Evolutionary conservation across 2,888 invertebrate genomes (phyloP).

Genomic region (Caenorhabditis japonica): DNA sequence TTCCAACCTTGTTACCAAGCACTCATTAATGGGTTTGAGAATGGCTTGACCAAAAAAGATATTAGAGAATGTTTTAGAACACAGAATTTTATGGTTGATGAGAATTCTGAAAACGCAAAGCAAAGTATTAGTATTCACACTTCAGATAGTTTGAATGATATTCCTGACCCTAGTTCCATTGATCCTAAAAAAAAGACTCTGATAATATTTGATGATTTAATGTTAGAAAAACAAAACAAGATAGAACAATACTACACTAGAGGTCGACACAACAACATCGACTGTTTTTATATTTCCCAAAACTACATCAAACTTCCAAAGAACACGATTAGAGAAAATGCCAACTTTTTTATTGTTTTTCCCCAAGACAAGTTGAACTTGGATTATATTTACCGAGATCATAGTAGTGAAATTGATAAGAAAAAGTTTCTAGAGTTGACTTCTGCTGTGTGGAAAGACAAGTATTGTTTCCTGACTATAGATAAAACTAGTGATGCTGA

Average conservation of each 20-base stretch:
- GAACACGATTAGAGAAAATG: slow-evolving; percentile 64
- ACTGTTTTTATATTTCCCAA: slow-evolving; percentile 62
- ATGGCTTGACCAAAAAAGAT: slow-evolving; percentile 59
- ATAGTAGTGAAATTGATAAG: slow-evolving; percentile 52
- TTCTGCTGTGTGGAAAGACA: slow-evolving; percentile 35
- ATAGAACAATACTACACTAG: slow-evolving; percentile 65
- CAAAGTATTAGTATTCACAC: slow-evolving; percentile 36
- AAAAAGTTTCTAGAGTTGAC: slow-evolving; percentile 49
- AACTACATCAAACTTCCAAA: slow-evolving; percentile 64
- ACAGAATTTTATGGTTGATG: slow-evolving; percentile 42
- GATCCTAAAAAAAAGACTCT: slow-evolving; percentile 59
- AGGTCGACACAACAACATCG: slow-evolving; percentile 54
- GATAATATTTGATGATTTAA: slow-evolving; percentile 63
- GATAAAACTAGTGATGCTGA: too few species aligned
- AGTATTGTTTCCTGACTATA: slow-evolving; percentile 56
- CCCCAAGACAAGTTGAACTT: slow-evolving; percentile 60
- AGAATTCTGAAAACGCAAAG: slow-evolving; percentile 37
- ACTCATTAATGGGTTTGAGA: slow-evolving; percentile 55
- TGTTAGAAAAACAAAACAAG: slow-evolving; percentile 63
- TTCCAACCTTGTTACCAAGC: slow-evolving; percentile 65
- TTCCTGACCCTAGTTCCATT: slow-evolving; percentile 58
- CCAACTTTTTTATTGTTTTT: slow-evolving; percentile 62
- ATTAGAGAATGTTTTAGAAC: slow-evolving; percentile 46
- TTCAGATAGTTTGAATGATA: slow-evolving; percentile 38
- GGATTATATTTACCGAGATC: too few species aligned